Percentiles rank a stretch among this genome's conserved stretches.
phyloP scores from a whole-genome alignment of 1,140 invertebrate species.

The Zaprionus inermis region DNA sequence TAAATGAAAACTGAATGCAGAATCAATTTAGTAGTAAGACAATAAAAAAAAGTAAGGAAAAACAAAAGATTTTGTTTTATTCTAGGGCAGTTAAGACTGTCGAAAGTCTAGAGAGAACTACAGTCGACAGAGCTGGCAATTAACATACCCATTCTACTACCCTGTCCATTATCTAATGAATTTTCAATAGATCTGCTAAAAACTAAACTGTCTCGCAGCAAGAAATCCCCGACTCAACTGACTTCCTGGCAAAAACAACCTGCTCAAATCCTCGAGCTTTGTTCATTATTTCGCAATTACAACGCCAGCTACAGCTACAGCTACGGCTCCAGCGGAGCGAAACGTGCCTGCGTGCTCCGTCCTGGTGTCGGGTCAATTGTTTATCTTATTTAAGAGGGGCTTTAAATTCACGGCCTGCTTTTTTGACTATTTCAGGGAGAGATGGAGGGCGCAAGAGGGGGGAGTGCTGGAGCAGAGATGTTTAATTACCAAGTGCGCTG shows the following conservation, averaged over 20 bases:
- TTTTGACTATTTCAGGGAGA: not conserved
- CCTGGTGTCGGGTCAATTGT: slow-evolving; percentile 59
- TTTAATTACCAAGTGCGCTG: slow-evolving; percentile 73
- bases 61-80: not conserved
- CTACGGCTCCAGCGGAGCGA: not conserved
- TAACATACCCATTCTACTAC: not conserved
- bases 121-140: not conserved
- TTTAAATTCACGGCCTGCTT: slow-evolving; percentile 56
- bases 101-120: not conserved
- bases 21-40: no score
- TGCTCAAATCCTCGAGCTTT: slow-evolving; percentile 14
- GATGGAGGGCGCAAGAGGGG: not conserved
- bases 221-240: not conserved
- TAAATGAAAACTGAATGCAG: no score
- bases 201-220: slow-evolving; percentile 4
- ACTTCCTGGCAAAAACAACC: not conserved
- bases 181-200: not conserved
- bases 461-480: slow-evolving; percentile 21
- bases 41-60: no score
- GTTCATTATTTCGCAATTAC: slow-evolving; percentile 36
- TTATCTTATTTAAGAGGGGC: slow-evolving; percentile 66
- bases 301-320: not conserved
- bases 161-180: not conserved
- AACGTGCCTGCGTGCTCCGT: slow-evolving; percentile 15
- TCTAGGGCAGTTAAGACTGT: not conserved